Conservation (phyloP, 1,140 invertebrate species). For the Melipona quadrifasciata region DNA sequence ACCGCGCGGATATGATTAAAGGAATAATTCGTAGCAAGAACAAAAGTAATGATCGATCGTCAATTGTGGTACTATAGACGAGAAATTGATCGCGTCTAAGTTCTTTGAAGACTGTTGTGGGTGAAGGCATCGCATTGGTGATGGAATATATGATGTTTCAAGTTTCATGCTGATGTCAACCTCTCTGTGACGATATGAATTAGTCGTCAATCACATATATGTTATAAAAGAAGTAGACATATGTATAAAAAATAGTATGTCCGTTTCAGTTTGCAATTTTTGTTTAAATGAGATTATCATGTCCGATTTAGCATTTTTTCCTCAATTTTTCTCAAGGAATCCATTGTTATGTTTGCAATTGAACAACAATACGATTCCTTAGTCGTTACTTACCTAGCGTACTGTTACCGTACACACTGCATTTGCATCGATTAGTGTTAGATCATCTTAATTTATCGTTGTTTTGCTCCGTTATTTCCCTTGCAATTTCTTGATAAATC, state of each 20-base stretch:
- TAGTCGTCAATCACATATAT: neutral
- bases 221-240: neutral
- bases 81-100: slow-evolving; percentile 1
- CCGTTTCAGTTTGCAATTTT: neutral
- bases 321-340: neutral
- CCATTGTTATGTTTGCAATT: neutral
- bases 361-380: neutral
- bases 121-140: slow-evolving; percentile 40
- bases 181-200: neutral
- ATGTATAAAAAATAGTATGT: neutral
- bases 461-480: slow-evolving; percentile 12
- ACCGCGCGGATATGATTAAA: neutral
- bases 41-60: neutral
- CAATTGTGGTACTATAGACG: slow-evolving; percentile 4
- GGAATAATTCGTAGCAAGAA: neutral
- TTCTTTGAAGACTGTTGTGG: slow-evolving; percentile 43
- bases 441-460: slow-evolving; percentile 43
- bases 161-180: slow-evolving; percentile 12
- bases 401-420: neutral
- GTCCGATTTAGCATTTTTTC: neutral
- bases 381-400: neutral
- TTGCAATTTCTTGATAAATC: slow-evolving; percentile 23
- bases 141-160: slow-evolving; percentile 31
- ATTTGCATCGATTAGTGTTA: slow-evolving; percentile 57
- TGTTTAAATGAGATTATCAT: neutral